Conservation (phyloP, 2,888 invertebrate genomes). For the Diachrysia chrysitis region DNA sequence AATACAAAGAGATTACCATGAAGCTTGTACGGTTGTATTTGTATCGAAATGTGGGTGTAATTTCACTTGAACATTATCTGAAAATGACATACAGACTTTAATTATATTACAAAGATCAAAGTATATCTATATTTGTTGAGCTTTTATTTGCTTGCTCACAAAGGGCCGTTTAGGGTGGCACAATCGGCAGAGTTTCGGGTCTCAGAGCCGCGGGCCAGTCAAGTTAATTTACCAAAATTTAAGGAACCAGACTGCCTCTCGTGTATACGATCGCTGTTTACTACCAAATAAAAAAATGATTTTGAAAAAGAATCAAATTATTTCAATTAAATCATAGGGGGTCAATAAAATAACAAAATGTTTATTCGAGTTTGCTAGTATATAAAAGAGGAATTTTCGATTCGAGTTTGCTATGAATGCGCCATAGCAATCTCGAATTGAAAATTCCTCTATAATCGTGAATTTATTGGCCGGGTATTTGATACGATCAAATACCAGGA, state of each 20-base stretch:
- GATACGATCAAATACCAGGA: not conserved
- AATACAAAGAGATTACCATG: too few relatives aligned
- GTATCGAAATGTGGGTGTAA: not conserved
- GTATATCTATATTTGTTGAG: conserved; percentile 6
- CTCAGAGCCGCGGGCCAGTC: not conserved
- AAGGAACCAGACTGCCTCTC: not conserved
- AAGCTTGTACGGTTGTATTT: too few relatives aligned
- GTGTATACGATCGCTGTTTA: not conserved
- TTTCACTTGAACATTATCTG: not conserved
- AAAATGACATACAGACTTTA: not conserved
- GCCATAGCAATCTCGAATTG: too few relatives aligned
- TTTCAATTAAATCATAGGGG: too few relatives aligned
- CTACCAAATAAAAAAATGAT: too few relatives aligned
- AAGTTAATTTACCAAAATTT: conserved; percentile 21
- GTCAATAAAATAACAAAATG: too few relatives aligned
- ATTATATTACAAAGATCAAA: conserved; percentile 1
- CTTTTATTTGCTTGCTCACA: conserved; percentile 1
- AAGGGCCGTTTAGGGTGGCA: not conserved
- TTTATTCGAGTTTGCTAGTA: too few relatives aligned
- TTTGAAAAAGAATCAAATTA: too few relatives aligned
- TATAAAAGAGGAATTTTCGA: too few relatives aligned
- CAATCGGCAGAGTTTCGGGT: conserved; percentile 5
- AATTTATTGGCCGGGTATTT: too few relatives aligned
- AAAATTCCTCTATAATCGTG: too few relatives aligned
- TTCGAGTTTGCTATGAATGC: too few relatives aligned